Evolutionary conservation across 2,888 invertebrate species (phyloP).

Genomic region (Cantharis rufa): DNA sequence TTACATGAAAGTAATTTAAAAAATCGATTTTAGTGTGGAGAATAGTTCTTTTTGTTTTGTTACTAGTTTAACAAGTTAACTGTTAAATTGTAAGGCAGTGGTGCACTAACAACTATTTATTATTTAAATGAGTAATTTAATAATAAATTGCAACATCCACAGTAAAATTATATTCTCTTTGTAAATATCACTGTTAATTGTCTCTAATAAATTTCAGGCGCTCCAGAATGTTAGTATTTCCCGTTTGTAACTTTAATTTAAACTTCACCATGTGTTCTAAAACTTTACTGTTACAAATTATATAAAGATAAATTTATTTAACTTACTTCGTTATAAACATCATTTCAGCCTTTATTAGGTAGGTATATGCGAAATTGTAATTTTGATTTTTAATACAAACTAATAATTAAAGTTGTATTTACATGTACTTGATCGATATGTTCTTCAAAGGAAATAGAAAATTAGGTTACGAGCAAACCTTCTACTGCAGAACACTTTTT

Average conservation of each 20-base stretch:
- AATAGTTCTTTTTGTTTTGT: neutral
- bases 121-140: conserved; percentile 15
- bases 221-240: conserved; percentile 25
- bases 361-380: neutral
- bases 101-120: neutral
- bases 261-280: conserved; percentile 29
- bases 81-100: neutral
- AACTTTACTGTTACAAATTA: conserved; percentile 30
- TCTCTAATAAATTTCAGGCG: conserved; percentile 25
- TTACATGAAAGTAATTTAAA: neutral
- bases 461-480: neutral
- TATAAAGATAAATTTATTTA: conserved; percentile 28
- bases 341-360: conserved; percentile 22
- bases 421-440: neutral
- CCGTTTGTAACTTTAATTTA: conserved; percentile 31
- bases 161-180: conserved; percentile 15
- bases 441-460: neutral
- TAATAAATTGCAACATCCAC: conserved; percentile 15
- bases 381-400: neutral
- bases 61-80: neutral
- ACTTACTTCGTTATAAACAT: conserved; percentile 23
- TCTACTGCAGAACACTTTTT: neutral
- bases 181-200: conserved; percentile 29
- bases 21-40: neutral
- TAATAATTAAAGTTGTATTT: neutral